Percentiles rank a stretch among this genome's conserved stretches.
phyloP scores from a whole-genome alignment of 2,797 vertebrate genomes.

The Neosilurus mollespiculum region DNA sequence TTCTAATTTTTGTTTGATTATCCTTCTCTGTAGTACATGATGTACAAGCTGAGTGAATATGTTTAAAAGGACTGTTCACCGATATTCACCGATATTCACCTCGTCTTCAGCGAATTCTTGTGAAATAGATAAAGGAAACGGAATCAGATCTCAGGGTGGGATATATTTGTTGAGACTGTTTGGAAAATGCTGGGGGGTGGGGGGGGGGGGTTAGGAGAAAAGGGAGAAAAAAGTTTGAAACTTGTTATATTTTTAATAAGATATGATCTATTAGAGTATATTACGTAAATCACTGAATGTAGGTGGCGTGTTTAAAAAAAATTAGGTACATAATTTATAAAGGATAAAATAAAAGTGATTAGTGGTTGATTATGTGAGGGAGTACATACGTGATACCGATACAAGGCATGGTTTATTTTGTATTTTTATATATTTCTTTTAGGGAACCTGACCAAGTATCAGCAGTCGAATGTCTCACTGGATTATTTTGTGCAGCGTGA shows the following conservation, averaged over 20 bases:
- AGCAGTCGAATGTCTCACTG: background rate
- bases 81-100: too few species aligned
- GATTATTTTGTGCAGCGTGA: background rate
- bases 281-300: background rate
- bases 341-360: background rate
- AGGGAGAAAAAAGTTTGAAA: background rate
- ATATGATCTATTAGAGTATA: background rate
- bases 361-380: background rate
- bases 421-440: slow-evolving; percentile 10
- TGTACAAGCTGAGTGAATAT: too few species aligned
- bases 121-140: background rate
- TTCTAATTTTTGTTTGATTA: too few species aligned
- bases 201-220: too few species aligned
- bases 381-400: background rate
- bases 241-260: background rate
- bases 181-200: background rate
- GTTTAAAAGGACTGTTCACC: too few species aligned
- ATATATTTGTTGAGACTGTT: background rate
- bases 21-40: too few species aligned
- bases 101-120: too few species aligned
- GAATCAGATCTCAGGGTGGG: background rate
- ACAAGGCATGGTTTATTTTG: background rate
- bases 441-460: background rate
- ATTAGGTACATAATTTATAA: background rate
- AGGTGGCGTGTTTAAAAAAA: background rate